A percentile compares a stretch with the other conserved stretches of the same genome.
Evolutionary conservation across 2,113 vertebrate species (phyloP).

Genomic region (Corythoichthys intestinalis): DNA sequence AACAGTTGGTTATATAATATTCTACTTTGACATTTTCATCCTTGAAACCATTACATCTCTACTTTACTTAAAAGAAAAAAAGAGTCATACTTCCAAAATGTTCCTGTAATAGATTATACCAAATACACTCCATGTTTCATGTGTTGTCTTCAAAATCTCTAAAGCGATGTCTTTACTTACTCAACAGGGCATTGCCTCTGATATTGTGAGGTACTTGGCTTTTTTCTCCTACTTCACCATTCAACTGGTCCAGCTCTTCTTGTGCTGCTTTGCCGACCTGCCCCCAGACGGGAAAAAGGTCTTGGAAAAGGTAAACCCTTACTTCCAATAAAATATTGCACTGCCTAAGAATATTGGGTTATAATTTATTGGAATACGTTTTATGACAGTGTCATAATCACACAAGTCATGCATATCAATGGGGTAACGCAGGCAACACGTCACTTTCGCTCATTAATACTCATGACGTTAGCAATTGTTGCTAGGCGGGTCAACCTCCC

Average conservation of each 20-base stretch:
- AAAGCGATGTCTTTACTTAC: constrained; percentile 27
- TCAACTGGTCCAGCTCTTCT: constrained; percentile 77
- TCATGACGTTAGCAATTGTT: too few species aligned
- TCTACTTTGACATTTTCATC: constrained; percentile 3
- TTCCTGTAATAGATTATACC: constrained; percentile 8
- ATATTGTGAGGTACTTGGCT: constrained; percentile 74
- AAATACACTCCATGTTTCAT: constrained; percentile 14
- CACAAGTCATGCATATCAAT: too few species aligned
- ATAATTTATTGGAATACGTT: too few species aligned
- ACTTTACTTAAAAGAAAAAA: constrained; percentile 11
- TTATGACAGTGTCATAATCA: too few species aligned
- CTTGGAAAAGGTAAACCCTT: constrained; percentile 55
- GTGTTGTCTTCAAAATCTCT: not conserved
- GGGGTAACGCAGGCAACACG: too few species aligned
- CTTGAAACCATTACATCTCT: constrained; percentile 21
- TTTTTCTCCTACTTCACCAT: constrained; percentile 79
- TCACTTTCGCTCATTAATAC: too few species aligned
- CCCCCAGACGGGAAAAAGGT: constrained; percentile 73
- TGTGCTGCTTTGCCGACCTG: constrained; percentile 83
- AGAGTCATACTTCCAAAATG: constrained; percentile 12
- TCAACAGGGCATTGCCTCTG: constrained; percentile 74
- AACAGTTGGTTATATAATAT: constrained; percentile 4
- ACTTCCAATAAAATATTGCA: constrained; percentile 33
- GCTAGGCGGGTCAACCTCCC: too few species aligned
- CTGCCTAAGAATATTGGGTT: too few species aligned